These are phyloP conservation scores for Aporophyla nigra DNA, from an alignment of 2,888 invertebrate genomes.

Conservation along the genomic window DNA sequence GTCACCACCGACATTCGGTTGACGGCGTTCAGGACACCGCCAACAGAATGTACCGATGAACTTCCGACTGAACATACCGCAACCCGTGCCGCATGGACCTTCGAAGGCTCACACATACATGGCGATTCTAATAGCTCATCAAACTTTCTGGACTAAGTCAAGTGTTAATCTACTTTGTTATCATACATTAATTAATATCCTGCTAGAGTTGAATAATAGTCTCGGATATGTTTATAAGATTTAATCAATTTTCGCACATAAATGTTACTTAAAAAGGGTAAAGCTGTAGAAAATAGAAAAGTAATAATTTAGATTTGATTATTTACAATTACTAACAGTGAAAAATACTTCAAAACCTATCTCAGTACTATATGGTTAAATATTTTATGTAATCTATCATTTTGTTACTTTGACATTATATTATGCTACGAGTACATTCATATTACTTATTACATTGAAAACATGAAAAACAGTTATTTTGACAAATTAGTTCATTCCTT, in stretches of 20 bases:
- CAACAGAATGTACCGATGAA: constrained; percentile 58
- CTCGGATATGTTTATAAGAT: constrained; percentile 47
- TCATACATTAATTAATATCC: constrained; percentile 21
- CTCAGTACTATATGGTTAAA: constrained; percentile 16
- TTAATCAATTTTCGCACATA: constrained; percentile 58
- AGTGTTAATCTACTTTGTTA: constrained; percentile 48
- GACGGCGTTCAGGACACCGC: constrained; percentile 53
- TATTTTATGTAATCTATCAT: constrained; percentile 26
- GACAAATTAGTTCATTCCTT: constrained; percentile 44
- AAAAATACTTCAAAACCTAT: constrained; percentile 51
- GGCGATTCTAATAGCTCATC: constrained; percentile 47
- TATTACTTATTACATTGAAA: constrained; percentile 23
- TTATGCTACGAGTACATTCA: constrained; percentile 33
- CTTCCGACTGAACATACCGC: constrained; percentile 57
- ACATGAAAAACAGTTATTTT: constrained; percentile 8
- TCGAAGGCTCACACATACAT: constrained; percentile 47
- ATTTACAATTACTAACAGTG: constrained; percentile 17
- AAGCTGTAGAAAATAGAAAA: constrained; percentile 59
- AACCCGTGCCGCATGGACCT: constrained; percentile 43
- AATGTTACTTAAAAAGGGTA: constrained; percentile 49
- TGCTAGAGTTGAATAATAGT: constrained; percentile 55
- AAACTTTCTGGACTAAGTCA: constrained; percentile 40
- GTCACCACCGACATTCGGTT: constrained; percentile 69
- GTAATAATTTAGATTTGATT: constrained; percentile 32
- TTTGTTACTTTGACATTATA: constrained; percentile 16